Base-by-base conservation (phyloP, 2,797 vertebrate genomes). In the Aulostomus chinensis region DNA sequence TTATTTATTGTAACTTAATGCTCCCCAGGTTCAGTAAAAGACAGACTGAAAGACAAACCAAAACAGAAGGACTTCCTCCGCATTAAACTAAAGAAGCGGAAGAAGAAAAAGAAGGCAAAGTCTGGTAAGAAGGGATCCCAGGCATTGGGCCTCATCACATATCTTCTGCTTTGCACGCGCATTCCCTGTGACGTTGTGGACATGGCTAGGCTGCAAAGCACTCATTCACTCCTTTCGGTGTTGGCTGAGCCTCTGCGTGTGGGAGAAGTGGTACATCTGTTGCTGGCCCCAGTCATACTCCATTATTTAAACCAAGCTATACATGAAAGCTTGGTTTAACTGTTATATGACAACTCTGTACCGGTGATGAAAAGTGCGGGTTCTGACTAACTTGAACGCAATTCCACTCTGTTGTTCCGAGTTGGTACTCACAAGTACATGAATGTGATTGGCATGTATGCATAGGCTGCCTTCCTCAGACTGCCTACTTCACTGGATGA, bases 11-110 rank as follows among this genome's bases (percentile, higher is more conserved):
- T 31, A 7, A 85, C 87, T 47, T 54, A 1, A 22, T 9, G 21
- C 13, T 71, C 31, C 7, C 2, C 49, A 87, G 87, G 86, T 81
- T 90, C 88, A 67, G 64, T 90, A 71, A 95, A 94, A 89, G 94
- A 95, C 58, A 93, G 92, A 78, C 88, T 73, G 68, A 96, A 92
- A 85, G 94, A 95, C 47, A 97, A 91, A 46, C 85, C 78, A 54
- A 96, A 93, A 83, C 89, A 90, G 61, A 94, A 92, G 86, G 93
- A 95, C 68, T 93, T 88, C 76, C 92, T 95, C 47, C 93, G 90
- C 69, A 90, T 95, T 35, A 97, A 95, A 74, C 88, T 95, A 34
- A 98, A 96, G 90, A 97, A 95, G 72, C 96, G 91, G 78, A 96
- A 94, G 88, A 97, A 93, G 88, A 98, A 92, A 79, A 97, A 91